A percentile compares a stretch with the other conserved stretches of the same genome.
Conservation (phyloP, 2,113 vertebrate genomes). For the Cochlearius cochlearius region DNA sequence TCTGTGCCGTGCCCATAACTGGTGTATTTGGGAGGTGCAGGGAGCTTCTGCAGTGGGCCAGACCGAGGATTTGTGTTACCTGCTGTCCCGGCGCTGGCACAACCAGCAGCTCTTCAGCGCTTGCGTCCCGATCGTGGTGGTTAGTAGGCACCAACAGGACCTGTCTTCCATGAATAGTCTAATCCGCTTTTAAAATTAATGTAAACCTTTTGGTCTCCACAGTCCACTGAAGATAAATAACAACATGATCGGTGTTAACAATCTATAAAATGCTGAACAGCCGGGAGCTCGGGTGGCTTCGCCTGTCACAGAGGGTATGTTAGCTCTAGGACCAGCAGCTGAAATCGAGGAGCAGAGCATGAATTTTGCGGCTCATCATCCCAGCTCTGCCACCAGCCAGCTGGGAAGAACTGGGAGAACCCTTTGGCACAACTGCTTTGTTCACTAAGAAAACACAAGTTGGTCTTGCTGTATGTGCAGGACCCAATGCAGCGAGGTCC, state of each 20-base stretch:
- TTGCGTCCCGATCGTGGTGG: not conserved
- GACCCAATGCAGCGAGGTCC: fast-evolving
- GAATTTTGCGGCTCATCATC: not conserved
- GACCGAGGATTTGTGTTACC: not conserved
- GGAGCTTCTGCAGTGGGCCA: not conserved
- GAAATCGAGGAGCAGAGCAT: not conserved
- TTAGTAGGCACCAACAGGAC: not conserved
- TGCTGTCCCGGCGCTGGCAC: not conserved
- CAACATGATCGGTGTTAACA: not conserved
- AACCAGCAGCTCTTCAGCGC: not conserved
- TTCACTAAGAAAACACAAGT: not conserved
- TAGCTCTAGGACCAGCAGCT: not conserved
- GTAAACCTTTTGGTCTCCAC: not conserved
- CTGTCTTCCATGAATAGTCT: not conserved
- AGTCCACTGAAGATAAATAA: not conserved
- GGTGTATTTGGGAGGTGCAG: not conserved
- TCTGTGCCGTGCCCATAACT: not conserved
- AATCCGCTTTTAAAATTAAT: not conserved
- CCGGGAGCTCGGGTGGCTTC: not conserved
- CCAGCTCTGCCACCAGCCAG: not conserved
- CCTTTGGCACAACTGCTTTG: not conserved
- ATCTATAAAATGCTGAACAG: not conserved
- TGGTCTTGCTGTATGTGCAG: not conserved
- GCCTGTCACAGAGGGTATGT: not conserved
- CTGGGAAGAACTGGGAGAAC: not conserved